Evolutionary conservation across 2,888 invertebrate genomes (phyloP).

Genomic region (Marasmarcha lunaedactyla): DNA sequence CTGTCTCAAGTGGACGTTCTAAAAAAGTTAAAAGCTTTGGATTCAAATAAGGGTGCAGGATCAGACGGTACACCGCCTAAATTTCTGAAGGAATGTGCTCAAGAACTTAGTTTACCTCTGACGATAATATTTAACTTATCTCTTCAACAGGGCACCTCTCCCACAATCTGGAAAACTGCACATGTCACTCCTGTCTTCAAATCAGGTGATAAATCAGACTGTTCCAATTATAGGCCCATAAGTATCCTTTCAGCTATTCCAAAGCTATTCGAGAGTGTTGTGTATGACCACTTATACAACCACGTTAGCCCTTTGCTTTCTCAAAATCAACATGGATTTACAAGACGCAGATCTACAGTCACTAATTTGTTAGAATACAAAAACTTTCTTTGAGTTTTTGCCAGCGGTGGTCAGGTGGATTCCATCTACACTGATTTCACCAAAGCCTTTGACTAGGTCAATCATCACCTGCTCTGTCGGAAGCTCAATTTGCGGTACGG

Average conservation of each 20-base stretch:
- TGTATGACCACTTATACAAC: neutral
- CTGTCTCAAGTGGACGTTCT: neutral
- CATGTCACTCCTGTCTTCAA: neutral
- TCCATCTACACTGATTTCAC: neutral
- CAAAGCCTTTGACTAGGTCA: neutral
- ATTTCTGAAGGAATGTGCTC: neutral
- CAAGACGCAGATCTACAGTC: neutral
- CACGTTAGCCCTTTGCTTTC: neutral
- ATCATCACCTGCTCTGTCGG: neutral
- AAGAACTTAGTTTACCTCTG: neutral
- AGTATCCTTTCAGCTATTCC: neutral
- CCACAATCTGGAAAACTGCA: neutral
- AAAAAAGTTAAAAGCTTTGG: neutral
- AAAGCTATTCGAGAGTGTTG: neutral
- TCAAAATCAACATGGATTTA: slow-evolving; percentile 2
- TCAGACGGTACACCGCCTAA: neutral
- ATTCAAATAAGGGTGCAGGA: slow-evolving; percentile 1
- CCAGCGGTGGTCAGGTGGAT: neutral
- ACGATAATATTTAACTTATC: neutral
- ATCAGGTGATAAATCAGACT: neutral
- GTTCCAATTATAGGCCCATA: neutral
- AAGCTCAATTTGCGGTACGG: neutral
- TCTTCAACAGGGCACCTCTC: neutral
- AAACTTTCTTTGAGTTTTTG: neutral
- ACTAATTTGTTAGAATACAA: neutral